Base-by-base conservation (phyloP, 2,797 vertebrate genomes). In the Aeoliscus strigatus region DNA sequence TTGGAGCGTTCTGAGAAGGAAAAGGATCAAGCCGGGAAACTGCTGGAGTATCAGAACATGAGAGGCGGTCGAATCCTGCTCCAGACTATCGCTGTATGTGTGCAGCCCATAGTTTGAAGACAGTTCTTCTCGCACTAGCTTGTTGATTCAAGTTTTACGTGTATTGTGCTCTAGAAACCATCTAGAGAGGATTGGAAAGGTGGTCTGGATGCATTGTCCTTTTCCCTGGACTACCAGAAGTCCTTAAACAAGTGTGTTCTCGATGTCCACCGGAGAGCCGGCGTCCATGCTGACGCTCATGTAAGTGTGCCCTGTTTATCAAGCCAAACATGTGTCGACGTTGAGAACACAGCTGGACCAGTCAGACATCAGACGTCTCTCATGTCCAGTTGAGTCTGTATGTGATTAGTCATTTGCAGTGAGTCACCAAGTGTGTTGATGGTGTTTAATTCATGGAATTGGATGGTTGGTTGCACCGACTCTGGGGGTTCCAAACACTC, bases 41-140 rank as follows among this genome's bases (percentile, higher is more conserved):
- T 91, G 50, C 64, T 90, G 48, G 74, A 81, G 23, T 91, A 87
- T 54, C 90, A 91, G 60, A 91, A 89, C 68, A 66, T 63, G 51
- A 83, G 89, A 56, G 90, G 89, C 7, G 90, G 91, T 4, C 75
- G 73, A 1, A 68, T 90, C 38, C 17, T 90, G 34, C 83, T 92
- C 9, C 86, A 90, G 51, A 85, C 75, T 3, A 67, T 92, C 36
- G 31, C 77, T 7, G 90, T 91, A 42, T 56, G 77, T 73, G 10
- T 14, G 16, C 14, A 12, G 13, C 21, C 12, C 27, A 2, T 3
- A 6, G 4, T 46, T 5, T n/a, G 9, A 21, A 17, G 18, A 7
- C 3, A 4, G 6, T 14, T 2, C 28, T 14, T 1, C 8, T 37
- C 3, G 2, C 1, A 21, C 3, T 12, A 2, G 30, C 17, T 1